phyloP scores from a whole-genome alignment of 2,888 invertebrate species.

The Spicauda simplicius region DNA sequence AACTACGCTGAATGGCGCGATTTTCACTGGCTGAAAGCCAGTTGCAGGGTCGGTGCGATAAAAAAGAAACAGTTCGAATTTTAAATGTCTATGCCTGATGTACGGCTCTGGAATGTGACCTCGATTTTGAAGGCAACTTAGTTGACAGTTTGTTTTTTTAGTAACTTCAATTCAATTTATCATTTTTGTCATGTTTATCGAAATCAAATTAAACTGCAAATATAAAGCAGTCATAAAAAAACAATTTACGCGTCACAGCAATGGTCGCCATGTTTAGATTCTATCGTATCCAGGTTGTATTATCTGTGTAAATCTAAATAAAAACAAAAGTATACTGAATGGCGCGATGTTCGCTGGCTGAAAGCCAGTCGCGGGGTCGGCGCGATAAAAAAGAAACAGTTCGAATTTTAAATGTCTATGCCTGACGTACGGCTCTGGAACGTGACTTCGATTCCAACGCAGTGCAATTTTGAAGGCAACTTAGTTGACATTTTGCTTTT shows the following conservation, averaged over 20 bases:
- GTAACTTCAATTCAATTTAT: too few species aligned
- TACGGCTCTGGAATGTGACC: slow-evolving; percentile 27
- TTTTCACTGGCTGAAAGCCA: slow-evolving; percentile 33
- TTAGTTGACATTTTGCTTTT: too few species aligned
- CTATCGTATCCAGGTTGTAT: too few species aligned
- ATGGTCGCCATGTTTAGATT: too few species aligned
- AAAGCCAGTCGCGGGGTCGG: slow-evolving; percentile 30
- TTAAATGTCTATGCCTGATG: slow-evolving; percentile 34
- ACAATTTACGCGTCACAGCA: too few species aligned
- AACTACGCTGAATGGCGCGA: slow-evolving; percentile 14
- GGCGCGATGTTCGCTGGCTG: slow-evolving; percentile 26
- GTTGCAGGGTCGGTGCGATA: slow-evolving; percentile 25
- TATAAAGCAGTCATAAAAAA: too few species aligned
- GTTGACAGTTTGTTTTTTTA: too few species aligned
- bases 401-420: slow-evolving; percentile 36
- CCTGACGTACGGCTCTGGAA: slow-evolving; percentile 28
- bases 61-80: slow-evolving; percentile 35
- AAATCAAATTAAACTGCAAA: too few species aligned
- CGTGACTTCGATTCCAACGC: slow-evolving; percentile 13
- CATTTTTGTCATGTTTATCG: too few species aligned
- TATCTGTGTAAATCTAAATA: slow-evolving; percentile 23
- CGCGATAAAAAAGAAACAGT: slow-evolving; percentile 32
- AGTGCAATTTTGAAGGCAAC: slow-evolving; percentile 15
- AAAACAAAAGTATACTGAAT: slow-evolving; percentile 23
- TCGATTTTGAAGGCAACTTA: slow-evolving; percentile 12